phyloP scores from a whole-genome alignment of 2,797 vertebrate genomes.

The Orientallactaga sibirica region DNA sequence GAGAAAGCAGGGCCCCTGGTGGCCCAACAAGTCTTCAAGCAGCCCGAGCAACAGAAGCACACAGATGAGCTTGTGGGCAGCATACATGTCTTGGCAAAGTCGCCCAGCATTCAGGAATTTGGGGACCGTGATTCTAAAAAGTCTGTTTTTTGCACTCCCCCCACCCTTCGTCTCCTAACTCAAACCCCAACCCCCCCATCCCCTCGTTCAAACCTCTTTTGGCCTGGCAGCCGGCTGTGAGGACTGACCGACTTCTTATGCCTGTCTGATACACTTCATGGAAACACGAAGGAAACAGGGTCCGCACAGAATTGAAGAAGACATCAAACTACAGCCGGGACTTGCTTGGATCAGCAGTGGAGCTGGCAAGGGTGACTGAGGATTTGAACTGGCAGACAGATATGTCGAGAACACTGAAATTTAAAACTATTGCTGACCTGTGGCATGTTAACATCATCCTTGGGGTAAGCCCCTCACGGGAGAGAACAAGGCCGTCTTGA shows the following conservation, averaged over 20 bases:
- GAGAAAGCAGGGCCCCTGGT: constrained; percentile 34
- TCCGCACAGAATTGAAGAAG: not conserved
- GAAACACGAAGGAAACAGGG: not conserved
- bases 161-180: not conserved
- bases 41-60: not conserved
- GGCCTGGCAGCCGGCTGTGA: not conserved
- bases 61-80: not conserved
- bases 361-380: not conserved
- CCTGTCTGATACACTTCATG: not conserved
- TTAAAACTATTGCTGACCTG: constrained; percentile 15
- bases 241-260: not conserved
- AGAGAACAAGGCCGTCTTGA: not conserved
- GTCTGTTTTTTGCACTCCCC: not conserved
- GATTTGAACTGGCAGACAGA: not conserved
- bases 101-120: constrained; percentile 31
- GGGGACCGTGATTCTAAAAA: not conserved
- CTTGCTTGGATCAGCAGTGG: constrained; percentile 17
- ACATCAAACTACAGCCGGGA: not conserved
- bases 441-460: not conserved
- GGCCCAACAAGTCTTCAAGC: not conserved
- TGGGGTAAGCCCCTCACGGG: not conserved
- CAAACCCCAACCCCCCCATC: not conserved
- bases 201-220: not conserved
- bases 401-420: not conserved
- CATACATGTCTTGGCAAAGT: constrained; percentile 4